A percentile compares a stretch with the other conserved stretches of the same genome.
These are phyloP conservation scores for Adelphocoris suturalis DNA, from an alignment of 2,888 invertebrate species.

Conservation along the genomic window DNA sequence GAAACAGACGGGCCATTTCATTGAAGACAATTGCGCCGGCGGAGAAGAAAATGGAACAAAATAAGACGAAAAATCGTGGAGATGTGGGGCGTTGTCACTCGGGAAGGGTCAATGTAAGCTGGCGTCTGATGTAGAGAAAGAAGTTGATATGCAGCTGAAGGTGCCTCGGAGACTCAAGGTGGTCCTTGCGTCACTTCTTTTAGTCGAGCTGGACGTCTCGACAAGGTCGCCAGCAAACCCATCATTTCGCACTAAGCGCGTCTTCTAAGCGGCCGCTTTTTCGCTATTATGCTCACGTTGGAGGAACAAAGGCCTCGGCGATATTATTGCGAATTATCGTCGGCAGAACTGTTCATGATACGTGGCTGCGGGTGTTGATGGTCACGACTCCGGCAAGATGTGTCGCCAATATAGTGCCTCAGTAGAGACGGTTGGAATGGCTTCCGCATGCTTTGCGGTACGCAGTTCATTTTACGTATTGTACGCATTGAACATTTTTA, in stretches of 20 bases:
- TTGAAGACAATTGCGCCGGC: slow-evolving; percentile 47
- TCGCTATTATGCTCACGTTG: slow-evolving; percentile 27
- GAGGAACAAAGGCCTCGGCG: background rate
- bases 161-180: slow-evolving; percentile 52
- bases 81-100: slow-evolving; percentile 60
- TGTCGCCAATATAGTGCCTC: background rate
- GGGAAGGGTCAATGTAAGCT: background rate
- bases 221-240: slow-evolving; percentile 47
- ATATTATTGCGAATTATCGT: slow-evolving; percentile 39
- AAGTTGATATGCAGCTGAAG: slow-evolving; percentile 44
- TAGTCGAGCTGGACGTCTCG: background rate
- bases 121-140: slow-evolving; percentile 18
- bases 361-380: background rate
- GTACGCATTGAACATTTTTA: too few relatives aligned
- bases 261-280: background rate
- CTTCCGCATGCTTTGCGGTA: background rate
- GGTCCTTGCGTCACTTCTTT: slow-evolving; percentile 56
- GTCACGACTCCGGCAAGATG: background rate
- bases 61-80: slow-evolving; percentile 4
- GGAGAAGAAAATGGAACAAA: slow-evolving; percentile 25
- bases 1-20: slow-evolving; percentile 47
- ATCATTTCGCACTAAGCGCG: slow-evolving; percentile 31
- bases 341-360: background rate
- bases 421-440: background rate
- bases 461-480: too few relatives aligned